phyloP scores from a whole-genome alignment of 2,113 vertebrate genomes.

The Tricholaema leucomelas region DNA sequence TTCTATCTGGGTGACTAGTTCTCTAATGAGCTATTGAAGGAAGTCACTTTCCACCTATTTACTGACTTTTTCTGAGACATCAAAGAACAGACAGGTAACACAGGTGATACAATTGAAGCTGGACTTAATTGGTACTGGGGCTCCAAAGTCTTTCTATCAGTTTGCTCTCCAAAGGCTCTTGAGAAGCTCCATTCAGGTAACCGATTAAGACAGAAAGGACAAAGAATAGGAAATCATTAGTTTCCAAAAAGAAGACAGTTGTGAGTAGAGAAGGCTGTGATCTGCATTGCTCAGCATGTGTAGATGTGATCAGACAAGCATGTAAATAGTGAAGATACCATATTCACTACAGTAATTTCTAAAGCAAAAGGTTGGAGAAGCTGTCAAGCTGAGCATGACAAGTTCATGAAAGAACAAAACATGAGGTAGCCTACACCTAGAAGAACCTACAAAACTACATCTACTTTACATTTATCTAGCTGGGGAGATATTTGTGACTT shows the following conservation, averaged over 20 bases:
- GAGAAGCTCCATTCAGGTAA: background rate
- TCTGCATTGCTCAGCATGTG: background rate
- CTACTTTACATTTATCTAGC: background rate
- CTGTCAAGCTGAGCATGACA: background rate
- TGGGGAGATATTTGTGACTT: background rate
- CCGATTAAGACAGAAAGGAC: background rate
- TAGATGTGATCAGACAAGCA: background rate
- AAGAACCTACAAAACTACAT: background rate
- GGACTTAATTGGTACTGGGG: background rate
- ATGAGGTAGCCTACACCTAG: background rate
- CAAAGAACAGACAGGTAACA: background rate
- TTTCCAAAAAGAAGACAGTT: background rate
- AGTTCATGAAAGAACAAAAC: background rate
- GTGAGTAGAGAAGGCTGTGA: background rate
- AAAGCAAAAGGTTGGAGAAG: background rate
- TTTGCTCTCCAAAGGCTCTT: background rate
- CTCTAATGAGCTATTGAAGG: background rate
- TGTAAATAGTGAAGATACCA: background rate
- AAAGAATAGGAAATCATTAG: background rate
- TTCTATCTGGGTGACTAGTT: background rate
- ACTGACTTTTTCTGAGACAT: background rate
- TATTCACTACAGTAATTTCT: background rate
- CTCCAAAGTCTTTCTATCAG: background rate
- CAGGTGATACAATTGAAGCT: background rate
- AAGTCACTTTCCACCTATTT: background rate